Conservation (phyloP, 2,113 vertebrate species). For the Alosa alosa region DNA sequence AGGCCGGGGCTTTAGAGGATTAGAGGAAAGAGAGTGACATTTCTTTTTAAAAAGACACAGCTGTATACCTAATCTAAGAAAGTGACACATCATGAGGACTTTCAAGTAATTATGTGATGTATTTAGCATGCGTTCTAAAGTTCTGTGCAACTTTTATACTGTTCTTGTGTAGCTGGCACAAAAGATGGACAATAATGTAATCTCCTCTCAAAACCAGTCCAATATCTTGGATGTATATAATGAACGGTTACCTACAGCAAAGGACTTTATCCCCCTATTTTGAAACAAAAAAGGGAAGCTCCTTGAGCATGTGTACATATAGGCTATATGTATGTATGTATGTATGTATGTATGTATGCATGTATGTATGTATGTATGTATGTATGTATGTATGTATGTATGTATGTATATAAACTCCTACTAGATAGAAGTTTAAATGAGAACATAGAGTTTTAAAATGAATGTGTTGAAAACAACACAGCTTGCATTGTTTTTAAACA, state of each 20-base stretch:
- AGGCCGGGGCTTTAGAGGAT: constrained; percentile 44
- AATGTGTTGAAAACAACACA: too few relatives aligned
- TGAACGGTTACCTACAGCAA: too few relatives aligned
- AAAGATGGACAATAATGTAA: neutral
- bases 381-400: too few relatives aligned
- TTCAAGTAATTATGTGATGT: neutral
- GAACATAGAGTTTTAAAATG: too few relatives aligned
- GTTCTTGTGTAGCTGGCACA: neutral
- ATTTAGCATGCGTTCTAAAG: neutral
- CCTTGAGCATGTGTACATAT: too few relatives aligned
- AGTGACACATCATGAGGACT: neutral
- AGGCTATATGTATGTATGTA: too few relatives aligned
- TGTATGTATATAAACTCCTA: too few relatives aligned
- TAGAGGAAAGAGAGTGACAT: constrained; percentile 38
- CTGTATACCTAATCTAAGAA: constrained; percentile 13
- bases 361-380: too few relatives aligned
- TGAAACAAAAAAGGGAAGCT: neutral
- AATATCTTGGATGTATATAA: neutral
- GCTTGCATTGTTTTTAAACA: too few relatives aligned
- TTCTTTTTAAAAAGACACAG: constrained; percentile 15
- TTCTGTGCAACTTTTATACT: neutral
- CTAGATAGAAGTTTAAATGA: too few relatives aligned
- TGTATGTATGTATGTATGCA: too few relatives aligned
- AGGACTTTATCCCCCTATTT: neutral
- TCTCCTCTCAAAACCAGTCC: neutral